Conservation (phyloP, 2,113 vertebrate genomes). For the Canis aureus region DNA sequence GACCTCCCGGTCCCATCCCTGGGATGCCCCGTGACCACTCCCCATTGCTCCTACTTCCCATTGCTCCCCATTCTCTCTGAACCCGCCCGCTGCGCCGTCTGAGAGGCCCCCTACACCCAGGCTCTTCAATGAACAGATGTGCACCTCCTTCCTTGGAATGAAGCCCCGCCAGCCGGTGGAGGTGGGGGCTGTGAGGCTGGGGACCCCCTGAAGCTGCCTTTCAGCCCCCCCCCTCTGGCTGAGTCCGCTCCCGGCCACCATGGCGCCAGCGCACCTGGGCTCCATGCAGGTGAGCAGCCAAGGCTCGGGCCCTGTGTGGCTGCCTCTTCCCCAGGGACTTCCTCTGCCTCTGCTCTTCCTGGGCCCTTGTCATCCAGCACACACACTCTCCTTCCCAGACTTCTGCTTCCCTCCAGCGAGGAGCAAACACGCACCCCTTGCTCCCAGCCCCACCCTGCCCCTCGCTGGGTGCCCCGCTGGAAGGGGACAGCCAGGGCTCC, state of each 20-base stretch:
- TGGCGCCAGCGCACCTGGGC: too few species aligned
- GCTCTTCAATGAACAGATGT: not conserved
- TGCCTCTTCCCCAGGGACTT: not conserved
- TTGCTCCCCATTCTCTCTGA: not conserved
- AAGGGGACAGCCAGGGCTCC: not conserved
- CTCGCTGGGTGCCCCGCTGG: not conserved
- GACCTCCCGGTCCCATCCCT: not conserved
- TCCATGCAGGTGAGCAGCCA: not conserved
- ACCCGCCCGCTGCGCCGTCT: not conserved
- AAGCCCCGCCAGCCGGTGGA: rapidly evolving
- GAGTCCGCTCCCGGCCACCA: too few species aligned
- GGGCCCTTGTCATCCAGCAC: not conserved
- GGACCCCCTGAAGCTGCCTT: too few species aligned
- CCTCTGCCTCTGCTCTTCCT: not conserved
- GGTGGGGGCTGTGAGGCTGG: not conserved
- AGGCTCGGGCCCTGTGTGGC: not conserved
- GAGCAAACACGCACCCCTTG: not conserved
- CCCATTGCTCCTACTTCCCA: too few species aligned
- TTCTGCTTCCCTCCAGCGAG: not conserved
- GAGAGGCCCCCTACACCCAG: not conserved
- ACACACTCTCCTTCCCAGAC: not conserved
- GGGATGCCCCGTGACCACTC: not conserved
- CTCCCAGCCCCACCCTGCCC: not conserved
- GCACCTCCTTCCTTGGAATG: too few species aligned
- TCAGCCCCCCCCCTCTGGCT: not conserved